Percentiles rank a stretch among this genome's conserved stretches.
These are phyloP conservation scores for Scaptomyza tumidula DNA, from an alignment of 2,888 invertebrate species.

Conservation along the genomic window DNA sequence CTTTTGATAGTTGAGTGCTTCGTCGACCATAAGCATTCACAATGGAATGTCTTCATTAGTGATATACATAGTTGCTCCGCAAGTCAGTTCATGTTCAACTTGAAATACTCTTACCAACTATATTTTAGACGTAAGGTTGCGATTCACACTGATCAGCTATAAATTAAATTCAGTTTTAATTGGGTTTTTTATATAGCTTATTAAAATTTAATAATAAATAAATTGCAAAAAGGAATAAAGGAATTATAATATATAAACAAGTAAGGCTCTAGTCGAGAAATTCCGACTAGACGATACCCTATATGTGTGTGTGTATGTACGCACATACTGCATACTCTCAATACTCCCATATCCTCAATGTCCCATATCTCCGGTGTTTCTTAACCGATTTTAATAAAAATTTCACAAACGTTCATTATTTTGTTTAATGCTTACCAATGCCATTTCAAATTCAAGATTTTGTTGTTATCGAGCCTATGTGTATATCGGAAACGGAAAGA, in stretches of 20 bases:
- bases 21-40: conserved; percentile 40
- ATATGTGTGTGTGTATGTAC: too few species aligned
- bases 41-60: conserved; percentile 63
- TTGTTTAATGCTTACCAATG: too few species aligned
- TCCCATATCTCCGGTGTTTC: too few species aligned
- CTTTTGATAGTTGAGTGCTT: conserved; percentile 31
- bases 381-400: too few species aligned
- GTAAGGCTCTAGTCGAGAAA: too few species aligned
- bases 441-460: too few species aligned
- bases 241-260: background rate
- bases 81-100: conserved; percentile 9
- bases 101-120: conserved; percentile 26
- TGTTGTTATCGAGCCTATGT: too few species aligned
- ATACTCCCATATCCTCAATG: too few species aligned
- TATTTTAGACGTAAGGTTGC: background rate
- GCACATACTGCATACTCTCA: too few species aligned
- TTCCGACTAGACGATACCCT: too few species aligned
- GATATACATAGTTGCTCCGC: conserved; percentile 21
- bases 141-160: background rate
- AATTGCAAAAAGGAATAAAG: background rate
- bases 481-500: too few species aligned
- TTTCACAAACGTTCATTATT: too few species aligned
- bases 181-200: background rate
- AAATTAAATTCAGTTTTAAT: background rate
- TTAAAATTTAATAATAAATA: background rate